These are phyloP conservation scores for Channallabes apus DNA, from an alignment of 2,797 vertebrate genomes.

Conservation along the genomic window DNA sequence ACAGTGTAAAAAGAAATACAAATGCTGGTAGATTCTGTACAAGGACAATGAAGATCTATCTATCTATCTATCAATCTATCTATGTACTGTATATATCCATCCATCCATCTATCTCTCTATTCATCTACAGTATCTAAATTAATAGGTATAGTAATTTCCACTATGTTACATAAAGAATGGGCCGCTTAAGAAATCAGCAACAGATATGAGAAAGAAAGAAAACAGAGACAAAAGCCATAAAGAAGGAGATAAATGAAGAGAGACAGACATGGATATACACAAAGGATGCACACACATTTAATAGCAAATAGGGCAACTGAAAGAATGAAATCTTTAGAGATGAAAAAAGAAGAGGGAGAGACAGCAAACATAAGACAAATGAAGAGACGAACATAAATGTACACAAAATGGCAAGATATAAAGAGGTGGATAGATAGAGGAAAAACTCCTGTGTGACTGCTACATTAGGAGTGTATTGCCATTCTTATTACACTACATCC, in stretches of 20 bases:
- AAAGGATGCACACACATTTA: neutral
- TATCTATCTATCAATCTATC: no score
- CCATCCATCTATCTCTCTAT: no score
- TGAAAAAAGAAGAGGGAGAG: neutral
- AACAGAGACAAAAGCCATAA: neutral
- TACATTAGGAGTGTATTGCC: neutral
- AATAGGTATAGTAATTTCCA: no score
- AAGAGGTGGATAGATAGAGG: neutral
- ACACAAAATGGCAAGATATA: neutral
- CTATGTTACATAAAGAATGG: neutral
- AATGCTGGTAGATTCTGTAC: no score
- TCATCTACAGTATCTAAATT: no score
- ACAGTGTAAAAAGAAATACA: no score
- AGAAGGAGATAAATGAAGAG: constrained; percentile 1
- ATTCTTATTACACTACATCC: neutral
- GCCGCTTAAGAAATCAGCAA: neutral
- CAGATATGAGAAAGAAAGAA: neutral
- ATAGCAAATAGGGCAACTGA: neutral
- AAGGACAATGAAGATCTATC: no score
- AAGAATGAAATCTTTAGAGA: neutral
- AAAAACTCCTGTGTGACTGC: neutral
- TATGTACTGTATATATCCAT: no score
- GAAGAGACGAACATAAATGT: neutral
- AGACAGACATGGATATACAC: neutral
- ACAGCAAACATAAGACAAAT: neutral